Evolutionary conservation across 35 echinoderm and acorn worm genomes (phyloP).

Genomic region (Amphiura filiformis): DNA sequence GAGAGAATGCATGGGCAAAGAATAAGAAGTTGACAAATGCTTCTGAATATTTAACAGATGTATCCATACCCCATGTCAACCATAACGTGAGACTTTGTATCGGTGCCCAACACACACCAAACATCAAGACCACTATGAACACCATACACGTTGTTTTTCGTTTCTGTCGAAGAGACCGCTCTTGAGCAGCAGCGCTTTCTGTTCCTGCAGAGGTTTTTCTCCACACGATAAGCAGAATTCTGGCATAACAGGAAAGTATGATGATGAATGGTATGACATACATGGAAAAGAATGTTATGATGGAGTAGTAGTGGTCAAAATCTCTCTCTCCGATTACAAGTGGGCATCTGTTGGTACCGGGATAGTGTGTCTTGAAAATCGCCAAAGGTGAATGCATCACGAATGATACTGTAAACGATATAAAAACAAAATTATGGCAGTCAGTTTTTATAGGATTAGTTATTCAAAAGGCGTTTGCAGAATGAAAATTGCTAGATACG

Average conservation of each 20-base stretch:
- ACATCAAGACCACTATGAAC: constrained; percentile 86
- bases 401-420: constrained; percentile 71
- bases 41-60: not conserved
- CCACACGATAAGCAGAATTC: constrained; percentile 81
- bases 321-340: too few relatives aligned
- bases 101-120: constrained; percentile 87
- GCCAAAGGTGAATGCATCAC: constrained; percentile 68
- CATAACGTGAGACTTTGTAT: constrained; percentile 55
- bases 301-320: constrained; percentile 55
- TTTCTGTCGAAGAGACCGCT: constrained; percentile 54
- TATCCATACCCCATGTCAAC: not conserved
- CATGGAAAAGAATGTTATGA: constrained; percentile 55
- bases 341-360: not conserved
- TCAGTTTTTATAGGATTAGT: too few relatives aligned
- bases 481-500: too few relatives aligned
- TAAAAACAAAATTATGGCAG: too few relatives aligned
- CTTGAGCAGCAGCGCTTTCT: constrained; percentile 74
- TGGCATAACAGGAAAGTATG: constrained; percentile 77
- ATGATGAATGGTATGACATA: constrained; percentile 77
- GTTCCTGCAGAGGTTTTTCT: constrained; percentile 76
- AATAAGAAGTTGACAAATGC: not conserved
- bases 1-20: not conserved
- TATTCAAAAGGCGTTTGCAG: too few relatives aligned
- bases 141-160: constrained; percentile 95
- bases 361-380: constrained; percentile 37